Evolutionary conservation across 2,113 vertebrate species (phyloP), one percentile per base, ranked within the genome.

Genomic region (Neotragus pygmaeus): DNA sequence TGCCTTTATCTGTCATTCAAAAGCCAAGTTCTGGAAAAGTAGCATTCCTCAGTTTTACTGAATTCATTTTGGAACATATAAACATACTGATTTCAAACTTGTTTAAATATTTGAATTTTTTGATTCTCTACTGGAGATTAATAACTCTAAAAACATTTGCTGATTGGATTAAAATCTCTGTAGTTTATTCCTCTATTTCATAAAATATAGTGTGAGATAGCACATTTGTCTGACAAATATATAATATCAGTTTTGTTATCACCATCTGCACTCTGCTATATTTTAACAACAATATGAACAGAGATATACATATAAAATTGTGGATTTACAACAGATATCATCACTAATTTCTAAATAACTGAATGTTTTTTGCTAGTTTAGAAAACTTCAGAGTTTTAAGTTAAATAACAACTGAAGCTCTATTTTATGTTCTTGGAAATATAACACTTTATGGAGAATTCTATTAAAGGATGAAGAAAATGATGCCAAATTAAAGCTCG

Each of bases 331-430:
- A 91, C 84, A 97, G 98, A 99, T 98, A 98, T 45, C 86, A 98
- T 98, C 98, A 98, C 98, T 98, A 98, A 98, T 98, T 98, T 98
- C 94, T 94, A 96, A 85, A 97, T 28, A 98, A 91, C 96, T 98
- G 89, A 95, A 98, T 95, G 90, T 95, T 98, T 98, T 98, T 98
- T 97, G 90, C 94, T 92, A 97, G 97, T 98, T 93, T 96, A 98
- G 88, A 92, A 93, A 96, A 98, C 96, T 97, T 98, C 96, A 96
- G 94, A 96, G 89, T 98, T 98, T 97, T 96, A 98, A 98, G 94
- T 89, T 98, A 98, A 98, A 98, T 95, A 98, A 87, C 92, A 98
- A 88, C 75, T 95, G 64, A 57, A 97, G 92, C 84, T 97, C 84
- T 96, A 49, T 96, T 96, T 96, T 95, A 23, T 96, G 90, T 97